Evolutionary conservation across 1,140 invertebrate genomes (phyloP).

Genomic region (Sitobion miscanthi): DNA sequence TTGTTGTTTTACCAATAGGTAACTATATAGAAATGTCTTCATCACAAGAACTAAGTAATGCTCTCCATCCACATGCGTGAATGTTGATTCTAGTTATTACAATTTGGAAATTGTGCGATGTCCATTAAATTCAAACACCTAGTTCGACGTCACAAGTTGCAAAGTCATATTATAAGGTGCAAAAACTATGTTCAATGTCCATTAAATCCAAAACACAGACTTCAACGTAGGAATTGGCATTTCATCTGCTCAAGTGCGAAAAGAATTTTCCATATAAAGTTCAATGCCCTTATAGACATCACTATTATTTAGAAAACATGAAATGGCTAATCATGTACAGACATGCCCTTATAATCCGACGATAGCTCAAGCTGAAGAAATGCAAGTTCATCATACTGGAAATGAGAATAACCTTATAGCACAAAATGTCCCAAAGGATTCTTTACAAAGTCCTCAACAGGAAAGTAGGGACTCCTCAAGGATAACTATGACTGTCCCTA

Average conservation of each 20-base stretch:
- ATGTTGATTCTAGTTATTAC: too few species aligned
- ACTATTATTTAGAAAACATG: constrained; percentile 36
- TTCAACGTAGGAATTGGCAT: constrained; percentile 7
- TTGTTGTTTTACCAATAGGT: too few species aligned
- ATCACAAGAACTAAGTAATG: too few species aligned
- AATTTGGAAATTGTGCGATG: too few species aligned
- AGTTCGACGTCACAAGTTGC: too few species aligned
- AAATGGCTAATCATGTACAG: constrained; percentile 31
- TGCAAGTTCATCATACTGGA: not conserved
- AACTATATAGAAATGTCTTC: too few species aligned
- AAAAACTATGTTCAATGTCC: not conserved
- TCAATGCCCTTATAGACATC: constrained; percentile 32
- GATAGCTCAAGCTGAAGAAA: not conserved
- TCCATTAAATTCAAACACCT: too few species aligned
- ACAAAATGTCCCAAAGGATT: too few species aligned
- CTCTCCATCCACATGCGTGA: too few species aligned
- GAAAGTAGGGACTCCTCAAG: not conserved
- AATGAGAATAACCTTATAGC: not conserved
- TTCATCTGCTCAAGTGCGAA: constrained; percentile 31
- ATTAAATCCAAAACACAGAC: constrained; percentile 23
- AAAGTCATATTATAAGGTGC: too few species aligned
- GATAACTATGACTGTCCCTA: constrained; percentile 15
- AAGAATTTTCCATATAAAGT: not conserved
- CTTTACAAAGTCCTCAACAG: too few species aligned
- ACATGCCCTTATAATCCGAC: constrained; percentile 13